Evolutionary conservation across 2,113 vertebrate species (phyloP).

Genomic region (Pangasianodon hypophthalmus): DNA sequence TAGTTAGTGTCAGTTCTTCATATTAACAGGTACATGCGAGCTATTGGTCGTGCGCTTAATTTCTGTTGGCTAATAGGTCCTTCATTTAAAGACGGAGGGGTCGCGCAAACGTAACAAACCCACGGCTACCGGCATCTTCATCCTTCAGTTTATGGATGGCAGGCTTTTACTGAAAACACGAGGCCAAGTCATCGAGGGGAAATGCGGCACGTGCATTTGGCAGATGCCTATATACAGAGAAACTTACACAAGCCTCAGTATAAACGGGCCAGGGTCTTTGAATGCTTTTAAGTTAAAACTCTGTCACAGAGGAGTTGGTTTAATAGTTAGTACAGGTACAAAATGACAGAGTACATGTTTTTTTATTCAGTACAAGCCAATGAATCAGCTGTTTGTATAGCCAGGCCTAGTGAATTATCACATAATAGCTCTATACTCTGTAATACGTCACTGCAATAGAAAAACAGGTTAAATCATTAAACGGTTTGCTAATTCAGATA

Average conservation of each 20-base stretch:
- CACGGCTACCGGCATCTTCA: background rate
- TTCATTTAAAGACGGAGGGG: background rate
- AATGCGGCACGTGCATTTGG: background rate
- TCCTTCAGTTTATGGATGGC: background rate
- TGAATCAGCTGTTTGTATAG: background rate
- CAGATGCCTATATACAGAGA: background rate
- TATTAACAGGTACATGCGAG: background rate
- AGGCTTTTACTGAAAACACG: background rate
- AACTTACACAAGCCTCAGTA: background rate
- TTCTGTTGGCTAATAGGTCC: background rate
- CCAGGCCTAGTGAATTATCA: background rate
- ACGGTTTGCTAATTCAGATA: background rate
- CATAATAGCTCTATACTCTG: background rate
- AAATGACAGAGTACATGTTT: background rate
- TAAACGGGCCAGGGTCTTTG: background rate
- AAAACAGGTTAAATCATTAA: background rate
- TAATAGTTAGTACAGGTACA: background rate
- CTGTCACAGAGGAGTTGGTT: background rate
- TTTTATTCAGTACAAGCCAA: background rate
- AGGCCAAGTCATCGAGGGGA: background rate
- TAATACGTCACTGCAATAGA: background rate
- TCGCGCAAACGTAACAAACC: background rate
- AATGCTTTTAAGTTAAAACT: background rate
- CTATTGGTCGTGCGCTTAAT: background rate
- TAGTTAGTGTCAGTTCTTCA: background rate